These are phyloP conservation scores for Varanus salvator DNA, from an alignment of 2,113 vertebrate species.

Conservation along the genomic window DNA sequence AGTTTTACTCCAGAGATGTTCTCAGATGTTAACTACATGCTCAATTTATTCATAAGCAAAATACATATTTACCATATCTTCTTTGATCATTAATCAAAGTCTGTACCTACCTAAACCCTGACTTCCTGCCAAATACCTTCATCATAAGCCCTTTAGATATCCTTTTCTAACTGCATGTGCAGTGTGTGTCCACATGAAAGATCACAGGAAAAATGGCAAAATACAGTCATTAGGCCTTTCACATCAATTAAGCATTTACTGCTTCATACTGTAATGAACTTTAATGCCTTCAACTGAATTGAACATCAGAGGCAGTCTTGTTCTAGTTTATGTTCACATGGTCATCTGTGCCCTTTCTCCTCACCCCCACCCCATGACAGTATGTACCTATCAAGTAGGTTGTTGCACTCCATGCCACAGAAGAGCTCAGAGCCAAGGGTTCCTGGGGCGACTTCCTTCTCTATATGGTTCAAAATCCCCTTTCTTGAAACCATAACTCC, in stretches of 20 bases:
- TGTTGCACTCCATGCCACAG: not conserved
- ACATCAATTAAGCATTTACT: slow-evolving; percentile 59
- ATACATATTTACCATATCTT: slow-evolving; percentile 48
- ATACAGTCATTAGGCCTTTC: slow-evolving; percentile 58
- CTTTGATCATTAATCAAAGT: slow-evolving; percentile 50
- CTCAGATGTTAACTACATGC: slow-evolving; percentile 71
- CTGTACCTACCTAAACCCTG: slow-evolving; percentile 45
- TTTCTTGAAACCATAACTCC: not conserved
- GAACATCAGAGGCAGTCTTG: slow-evolving; percentile 28
- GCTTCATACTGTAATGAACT: slow-evolving; percentile 46
- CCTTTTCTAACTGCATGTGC: slow-evolving; percentile 53
- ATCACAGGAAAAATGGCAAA: slow-evolving; percentile 70
- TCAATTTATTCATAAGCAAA: slow-evolving; percentile 68
- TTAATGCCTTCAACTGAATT: slow-evolving; percentile 51
- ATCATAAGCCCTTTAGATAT: slow-evolving; percentile 38
- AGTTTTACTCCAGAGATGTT: slow-evolving; percentile 56
- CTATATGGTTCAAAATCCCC: not conserved
- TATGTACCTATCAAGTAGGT: not conserved
- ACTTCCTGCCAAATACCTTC: slow-evolving; percentile 51
- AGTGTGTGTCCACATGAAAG: slow-evolving; percentile 60
- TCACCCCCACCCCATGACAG: no score
- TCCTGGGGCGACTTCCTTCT: not conserved
- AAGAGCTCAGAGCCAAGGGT: not conserved
- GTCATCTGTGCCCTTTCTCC: no score
- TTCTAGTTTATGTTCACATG: not conserved